phyloP scores from a whole-genome alignment of 2,113 vertebrate species.

The Desmodus rotundus region DNA sequence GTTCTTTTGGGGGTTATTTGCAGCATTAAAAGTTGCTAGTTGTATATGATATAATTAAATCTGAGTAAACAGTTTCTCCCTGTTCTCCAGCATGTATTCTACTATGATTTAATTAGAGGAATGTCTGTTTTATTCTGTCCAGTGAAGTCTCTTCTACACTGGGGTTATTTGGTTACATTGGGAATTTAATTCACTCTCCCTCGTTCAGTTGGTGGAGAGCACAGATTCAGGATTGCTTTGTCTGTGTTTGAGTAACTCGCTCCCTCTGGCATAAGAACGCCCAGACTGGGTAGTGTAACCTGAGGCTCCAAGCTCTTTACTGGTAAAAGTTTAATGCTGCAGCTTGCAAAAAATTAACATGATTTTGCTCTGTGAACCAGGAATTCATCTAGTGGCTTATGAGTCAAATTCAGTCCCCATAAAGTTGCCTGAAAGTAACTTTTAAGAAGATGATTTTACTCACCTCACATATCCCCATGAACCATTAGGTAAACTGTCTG shows the following conservation, averaged over 20 bases:
- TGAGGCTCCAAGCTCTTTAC: neutral
- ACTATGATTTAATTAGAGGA: constrained; percentile 12
- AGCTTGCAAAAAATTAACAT: neutral
- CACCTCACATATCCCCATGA: neutral
- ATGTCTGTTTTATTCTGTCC: neutral
- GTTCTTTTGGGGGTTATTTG: neutral
- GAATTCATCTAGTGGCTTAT: neutral
- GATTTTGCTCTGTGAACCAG: neutral
- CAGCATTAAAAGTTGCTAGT: neutral
- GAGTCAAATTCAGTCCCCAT: neutral
- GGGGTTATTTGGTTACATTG: neutral
- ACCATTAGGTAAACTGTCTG: neutral
- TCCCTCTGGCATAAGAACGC: neutral
- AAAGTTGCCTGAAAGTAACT: constrained; percentile 12
- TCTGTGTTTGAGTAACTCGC: neutral
- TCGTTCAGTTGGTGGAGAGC: neutral
- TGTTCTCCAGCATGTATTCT: neutral
- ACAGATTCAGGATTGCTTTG: neutral
- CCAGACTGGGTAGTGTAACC: neutral
- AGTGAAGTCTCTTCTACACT: neutral
- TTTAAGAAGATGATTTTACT: neutral
- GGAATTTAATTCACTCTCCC: constrained; percentile 8
- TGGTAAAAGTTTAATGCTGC: neutral
- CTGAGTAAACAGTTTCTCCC: neutral
- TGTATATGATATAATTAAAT: constrained; percentile 2